Base-by-base conservation (phyloP, 1,140 invertebrate species). In the Elymnias hypermnestra region DNA sequence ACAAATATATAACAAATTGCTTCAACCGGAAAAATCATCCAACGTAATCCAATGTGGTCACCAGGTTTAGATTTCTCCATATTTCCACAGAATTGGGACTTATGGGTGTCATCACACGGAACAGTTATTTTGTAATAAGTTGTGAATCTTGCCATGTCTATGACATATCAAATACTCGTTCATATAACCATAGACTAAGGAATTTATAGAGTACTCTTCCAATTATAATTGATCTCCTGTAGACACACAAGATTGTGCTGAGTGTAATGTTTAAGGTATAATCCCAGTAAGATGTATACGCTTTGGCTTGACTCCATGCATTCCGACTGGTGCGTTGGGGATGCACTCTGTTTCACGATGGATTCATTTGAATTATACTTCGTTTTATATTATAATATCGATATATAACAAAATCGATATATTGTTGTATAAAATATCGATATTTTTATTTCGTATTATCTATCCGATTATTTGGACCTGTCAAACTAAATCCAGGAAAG, bases 241-340 rank as follows among this genome's bases (percentile, higher is more conserved):
- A 28, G 45, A 58, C 61, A 60, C 36, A 56, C 63, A 61, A 55
- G 59, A 64, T 61, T 55, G 57, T 65, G 62, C 64, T 74, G 62
- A 50, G 13, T 21, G 7, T 55, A 70, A 61, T 40, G 40, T 46
- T 42, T 82, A 73, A 77, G 71, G 53, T 83, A 76, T 83, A 76
- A 78, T 76, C 72, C 67, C 61, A 69, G 48, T 78, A 79, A 78
- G 65, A 69, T 71, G 71, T 75, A 59, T 71, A 78, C 62, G 76
- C 74, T 78, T 83, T 74, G 63, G 75, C 71, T 82, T 76, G 63
- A 76, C 61, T 76, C 69, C 57, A 63, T 79, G 73, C 72, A 82
- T 84, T 82, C 77, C 81, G 81, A 69, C 81, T 81, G 81, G 81
- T 82, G 81, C 72, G 63, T 43, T 38, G 44, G 48, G 15, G 17